phyloP scores from a whole-genome alignment of 2,797 vertebrate species.

The Heterohyrax brucei region DNA sequence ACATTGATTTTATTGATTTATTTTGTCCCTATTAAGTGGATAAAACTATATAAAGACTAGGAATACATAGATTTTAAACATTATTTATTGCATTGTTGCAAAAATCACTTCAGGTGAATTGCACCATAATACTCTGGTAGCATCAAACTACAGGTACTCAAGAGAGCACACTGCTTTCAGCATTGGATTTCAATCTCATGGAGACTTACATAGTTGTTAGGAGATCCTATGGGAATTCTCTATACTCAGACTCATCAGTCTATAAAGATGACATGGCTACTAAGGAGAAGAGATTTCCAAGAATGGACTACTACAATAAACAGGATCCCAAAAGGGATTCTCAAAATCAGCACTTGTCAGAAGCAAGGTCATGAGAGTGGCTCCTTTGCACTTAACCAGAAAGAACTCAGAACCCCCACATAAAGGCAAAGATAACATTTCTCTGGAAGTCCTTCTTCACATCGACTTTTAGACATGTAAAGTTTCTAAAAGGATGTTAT shows the following conservation, averaged over 20 bases:
- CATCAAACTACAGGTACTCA: neutral
- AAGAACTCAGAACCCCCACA: neutral
- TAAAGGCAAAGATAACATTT: neutral
- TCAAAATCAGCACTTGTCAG: neutral
- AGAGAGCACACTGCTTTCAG: neutral
- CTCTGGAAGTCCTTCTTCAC: neutral
- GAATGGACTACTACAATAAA: neutral
- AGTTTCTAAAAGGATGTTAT: neutral
- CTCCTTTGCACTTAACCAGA: neutral
- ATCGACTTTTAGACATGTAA: neutral
- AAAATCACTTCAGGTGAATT: conserved; percentile 1
- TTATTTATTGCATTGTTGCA: conserved; percentile 2
- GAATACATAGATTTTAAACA: neutral
- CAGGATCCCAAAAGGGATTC: neutral
- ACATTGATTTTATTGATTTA: neutral
- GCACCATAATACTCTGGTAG: neutral
- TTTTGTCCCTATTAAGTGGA: conserved; percentile 17
- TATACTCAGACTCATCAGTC: neutral
- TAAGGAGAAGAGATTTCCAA: neutral
- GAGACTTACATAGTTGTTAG: neutral
- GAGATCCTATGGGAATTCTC: neutral
- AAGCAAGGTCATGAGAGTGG: neutral
- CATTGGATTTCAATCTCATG: neutral
- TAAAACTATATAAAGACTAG: neutral
- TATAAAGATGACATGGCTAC: neutral